These are phyloP conservation scores for Agapostemon virescens DNA, from an alignment of 2,888 invertebrate genomes.

Conservation along the genomic window DNA sequence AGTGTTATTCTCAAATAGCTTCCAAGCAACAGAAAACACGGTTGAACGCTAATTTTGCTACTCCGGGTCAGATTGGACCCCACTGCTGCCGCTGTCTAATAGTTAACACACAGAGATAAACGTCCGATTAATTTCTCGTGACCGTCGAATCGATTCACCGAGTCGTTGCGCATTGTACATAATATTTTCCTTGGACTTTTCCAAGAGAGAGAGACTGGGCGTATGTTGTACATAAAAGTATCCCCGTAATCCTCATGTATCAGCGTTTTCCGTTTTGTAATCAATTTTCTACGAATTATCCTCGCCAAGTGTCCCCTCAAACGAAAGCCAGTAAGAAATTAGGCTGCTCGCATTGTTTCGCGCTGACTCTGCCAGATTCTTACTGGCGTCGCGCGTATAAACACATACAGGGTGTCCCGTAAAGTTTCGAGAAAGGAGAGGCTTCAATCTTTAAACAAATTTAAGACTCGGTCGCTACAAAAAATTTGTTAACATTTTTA, in stretches of 20 bases:
- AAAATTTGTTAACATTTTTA: too few relatives aligned
- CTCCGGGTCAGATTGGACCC: not conserved
- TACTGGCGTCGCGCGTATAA: not conserved
- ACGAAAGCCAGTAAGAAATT: not conserved
- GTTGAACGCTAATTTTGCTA: not conserved
- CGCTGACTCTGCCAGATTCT: not conserved
- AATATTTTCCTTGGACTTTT: slow-evolving; percentile 3
- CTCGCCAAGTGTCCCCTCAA: not conserved
- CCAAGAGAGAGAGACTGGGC: not conserved
- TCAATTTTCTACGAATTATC: not conserved
- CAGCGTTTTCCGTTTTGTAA: slow-evolving; percentile 13
- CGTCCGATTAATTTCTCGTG: not conserved
- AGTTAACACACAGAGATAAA: not conserved
- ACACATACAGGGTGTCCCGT: too few relatives aligned
- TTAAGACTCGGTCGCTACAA: too few relatives aligned
- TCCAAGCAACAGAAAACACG: not conserved
- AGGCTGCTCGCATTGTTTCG: not conserved
- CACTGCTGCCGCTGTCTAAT: not conserved
- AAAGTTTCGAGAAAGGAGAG: too few relatives aligned
- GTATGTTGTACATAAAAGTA: slow-evolving; percentile 10
- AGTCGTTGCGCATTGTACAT: slow-evolving; percentile 32
- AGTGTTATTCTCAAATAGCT: not conserved
- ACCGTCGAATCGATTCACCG: not conserved
- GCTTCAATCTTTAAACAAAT: too few relatives aligned
- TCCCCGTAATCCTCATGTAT: not conserved